Base-by-base conservation (phyloP, 2,888 invertebrate genomes). In the Zele albiditarsus region DNA sequence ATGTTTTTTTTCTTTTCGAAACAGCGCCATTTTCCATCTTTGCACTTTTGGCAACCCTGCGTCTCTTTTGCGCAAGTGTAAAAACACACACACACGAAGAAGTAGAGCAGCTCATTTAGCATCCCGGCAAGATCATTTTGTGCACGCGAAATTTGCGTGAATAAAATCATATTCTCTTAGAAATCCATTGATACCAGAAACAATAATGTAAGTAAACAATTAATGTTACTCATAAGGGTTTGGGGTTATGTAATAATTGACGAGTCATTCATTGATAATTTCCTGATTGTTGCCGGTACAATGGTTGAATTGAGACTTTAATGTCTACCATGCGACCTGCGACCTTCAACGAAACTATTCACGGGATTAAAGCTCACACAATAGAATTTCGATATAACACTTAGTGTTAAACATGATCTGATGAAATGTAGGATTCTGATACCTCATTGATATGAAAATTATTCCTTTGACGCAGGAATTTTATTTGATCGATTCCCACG, bases 311-410 rank as follows among this genome's bases (percentile, higher is more conserved):
- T 74, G 73, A 71, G 23, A 23, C 73, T 75, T 84, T 83, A 84
- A 85, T 86, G 86, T 82, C 83, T 84, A 82, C 82, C 84, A 77
- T 75, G 68, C 70, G 69, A 71, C 53, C 53, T 10, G 20, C 70
- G 76, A 78, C 77, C 76, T 76, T 80, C 76, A 62, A 27, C 4
- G 65, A 23, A 69, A 76, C 71, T 42, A 69, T 67, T 76, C 63
- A 28, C 70, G 60, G 49, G 60, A 74, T 65, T 58, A 73, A 71
- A 31, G 62, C 53, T 49, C 65, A 38, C 66, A 42, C 12, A 33
- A 46, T 8, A 33, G 58, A 58, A 69, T 53, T 68, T 58, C 14
- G 6, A 42, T 14, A 33, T 69, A n/a, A 33, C 27, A 57, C 16
- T 28, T 31, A 3, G n/a, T 33, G 31, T 58, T 68, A 28, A 68